phyloP scores from a whole-genome alignment of 2,797 vertebrate genomes.

The Tarsius wallacei region DNA sequence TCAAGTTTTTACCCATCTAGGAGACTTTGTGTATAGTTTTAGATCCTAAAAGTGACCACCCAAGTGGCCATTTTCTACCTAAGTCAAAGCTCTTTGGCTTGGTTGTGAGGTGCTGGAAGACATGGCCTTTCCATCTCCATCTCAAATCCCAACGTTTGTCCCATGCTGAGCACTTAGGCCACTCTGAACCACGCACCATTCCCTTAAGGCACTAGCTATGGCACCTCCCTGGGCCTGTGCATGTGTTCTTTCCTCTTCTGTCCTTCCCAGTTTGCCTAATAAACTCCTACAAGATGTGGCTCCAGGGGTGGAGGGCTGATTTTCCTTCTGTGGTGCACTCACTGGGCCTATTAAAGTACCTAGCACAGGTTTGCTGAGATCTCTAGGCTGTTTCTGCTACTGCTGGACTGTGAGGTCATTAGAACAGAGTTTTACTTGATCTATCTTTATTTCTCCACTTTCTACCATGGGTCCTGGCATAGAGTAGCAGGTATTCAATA shows the following conservation, averaged over 20 bases:
- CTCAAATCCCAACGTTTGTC: neutral
- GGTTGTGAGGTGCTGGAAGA: neutral
- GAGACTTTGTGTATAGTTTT: neutral
- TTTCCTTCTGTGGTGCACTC: neutral
- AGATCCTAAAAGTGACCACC: neutral
- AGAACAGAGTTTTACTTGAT: too few relatives aligned
- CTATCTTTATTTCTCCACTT: neutral
- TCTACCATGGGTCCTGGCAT: neutral
- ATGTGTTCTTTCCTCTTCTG: neutral
- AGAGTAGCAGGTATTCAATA: neutral
- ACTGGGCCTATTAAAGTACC: accelerated
- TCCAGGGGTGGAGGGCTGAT: neutral
- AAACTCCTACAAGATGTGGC: neutral
- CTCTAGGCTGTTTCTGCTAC: neutral
- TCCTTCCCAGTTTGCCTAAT: neutral
- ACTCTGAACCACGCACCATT: accelerated
- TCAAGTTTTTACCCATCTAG: neutral
- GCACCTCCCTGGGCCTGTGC: neutral
- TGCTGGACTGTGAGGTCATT: neutral
- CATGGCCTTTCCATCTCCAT: neutral
- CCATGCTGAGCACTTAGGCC: accelerated
- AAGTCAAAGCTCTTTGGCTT: neutral
- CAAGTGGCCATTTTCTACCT: neutral
- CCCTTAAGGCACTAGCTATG: neutral
- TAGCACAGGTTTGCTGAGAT: accelerated